These are phyloP conservation scores for cattle (Bos taurus) DNA, from an alignment of 2,113 vertebrate species.

Conservation along the genomic window DNA sequence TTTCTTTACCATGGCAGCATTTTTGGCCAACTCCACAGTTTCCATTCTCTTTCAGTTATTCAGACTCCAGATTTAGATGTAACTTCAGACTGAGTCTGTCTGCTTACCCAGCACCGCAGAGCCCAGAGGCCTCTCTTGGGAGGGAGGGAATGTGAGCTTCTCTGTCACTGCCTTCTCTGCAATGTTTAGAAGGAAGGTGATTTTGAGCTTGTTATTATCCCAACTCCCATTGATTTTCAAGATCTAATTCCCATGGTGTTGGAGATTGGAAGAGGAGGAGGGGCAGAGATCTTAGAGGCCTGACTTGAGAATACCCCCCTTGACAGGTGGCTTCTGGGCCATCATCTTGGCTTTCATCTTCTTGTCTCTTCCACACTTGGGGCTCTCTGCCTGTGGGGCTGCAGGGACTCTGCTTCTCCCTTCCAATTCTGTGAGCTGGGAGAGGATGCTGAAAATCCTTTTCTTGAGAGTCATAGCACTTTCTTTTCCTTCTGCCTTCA, in stretches of 20 bases:
- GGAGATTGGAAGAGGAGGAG: neutral
- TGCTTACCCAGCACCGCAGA: neutral
- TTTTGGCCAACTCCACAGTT: neutral
- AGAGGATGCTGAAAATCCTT: neutral
- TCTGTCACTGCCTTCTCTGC: neutral
- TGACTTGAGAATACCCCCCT: neutral
- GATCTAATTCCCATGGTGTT: neutral
- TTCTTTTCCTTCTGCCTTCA: neutral
- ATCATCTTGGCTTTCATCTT: neutral
- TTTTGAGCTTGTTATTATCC: neutral
- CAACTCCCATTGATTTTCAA: neutral
- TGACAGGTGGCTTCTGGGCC: neutral
- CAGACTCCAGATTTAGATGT: neutral
- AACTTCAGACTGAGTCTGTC: neutral
- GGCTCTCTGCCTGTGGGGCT: neutral
- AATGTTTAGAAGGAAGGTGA: neutral
- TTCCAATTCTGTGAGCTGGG: neutral
- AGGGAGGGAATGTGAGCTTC: neutral
- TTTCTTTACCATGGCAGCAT: neutral
- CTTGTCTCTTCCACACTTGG: neutral
- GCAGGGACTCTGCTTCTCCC: neutral
- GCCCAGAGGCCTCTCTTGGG: neutral
- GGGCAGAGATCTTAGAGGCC: neutral
- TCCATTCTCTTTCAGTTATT: neutral
- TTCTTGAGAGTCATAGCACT: neutral